Percentiles rank a stretch among this genome's conserved stretches.
Conservation (phyloP, 1,140 invertebrate genomes). For the Hirudo medicinalis region DNA sequence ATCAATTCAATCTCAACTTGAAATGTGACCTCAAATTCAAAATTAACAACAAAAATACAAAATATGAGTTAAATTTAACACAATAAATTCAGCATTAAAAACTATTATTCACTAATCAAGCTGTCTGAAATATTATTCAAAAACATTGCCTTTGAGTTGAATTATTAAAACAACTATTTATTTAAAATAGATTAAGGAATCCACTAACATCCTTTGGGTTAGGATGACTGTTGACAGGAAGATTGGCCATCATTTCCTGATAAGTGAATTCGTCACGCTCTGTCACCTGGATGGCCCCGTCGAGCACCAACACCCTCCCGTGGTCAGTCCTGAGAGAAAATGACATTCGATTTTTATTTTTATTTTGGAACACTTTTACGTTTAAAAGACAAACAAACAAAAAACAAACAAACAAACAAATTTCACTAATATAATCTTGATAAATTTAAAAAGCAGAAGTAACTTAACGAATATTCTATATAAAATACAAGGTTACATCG, state of each 20-base stretch:
- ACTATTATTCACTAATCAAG: background rate
- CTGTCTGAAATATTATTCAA: background rate
- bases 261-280: constrained; percentile 93
- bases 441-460: background rate
- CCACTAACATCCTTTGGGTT: constrained; percentile 66
- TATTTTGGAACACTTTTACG: too few species aligned
- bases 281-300: constrained; percentile 92
- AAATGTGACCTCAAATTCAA: too few species aligned
- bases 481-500: too few species aligned
- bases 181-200: too few species aligned
- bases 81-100: background rate
- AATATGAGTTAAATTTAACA: too few species aligned
- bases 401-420: constrained; percentile 13
- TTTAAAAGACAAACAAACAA: too few species aligned
- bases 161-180: background rate
- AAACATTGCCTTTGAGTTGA: background rate
- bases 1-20: too few species aligned
- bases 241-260: constrained; percentile 93
- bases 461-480: background rate
- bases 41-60: too few species aligned
- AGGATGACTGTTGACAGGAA: constrained; percentile 79
- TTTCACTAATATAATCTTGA: constrained; percentile 21
- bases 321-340: constrained; percentile 56
- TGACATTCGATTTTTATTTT: background rate
- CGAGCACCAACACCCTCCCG: constrained; percentile 75